Percentiles rank a stretch among this genome's conserved stretches.
Evolutionary conservation across 2,113 vertebrate species (phyloP).

Genomic region (Willisornis vidua): DNA sequence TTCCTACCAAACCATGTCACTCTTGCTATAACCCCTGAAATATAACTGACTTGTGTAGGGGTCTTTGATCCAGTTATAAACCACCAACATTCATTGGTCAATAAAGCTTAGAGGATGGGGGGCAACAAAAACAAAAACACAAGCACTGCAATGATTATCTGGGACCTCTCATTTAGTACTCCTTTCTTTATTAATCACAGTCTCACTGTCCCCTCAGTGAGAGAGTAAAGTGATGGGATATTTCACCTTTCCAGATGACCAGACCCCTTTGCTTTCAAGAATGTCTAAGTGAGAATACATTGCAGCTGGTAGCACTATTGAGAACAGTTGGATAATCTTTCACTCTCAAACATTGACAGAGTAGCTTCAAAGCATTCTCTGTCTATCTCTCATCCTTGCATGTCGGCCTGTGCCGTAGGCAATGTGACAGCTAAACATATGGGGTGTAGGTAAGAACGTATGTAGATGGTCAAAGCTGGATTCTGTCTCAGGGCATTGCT

Average conservation of each 20-base stretch:
- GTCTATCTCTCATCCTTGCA: constrained; percentile 24
- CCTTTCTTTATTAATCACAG: neutral
- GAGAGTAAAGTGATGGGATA: constrained; percentile 16
- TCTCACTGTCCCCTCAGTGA: neutral
- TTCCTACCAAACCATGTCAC: neutral
- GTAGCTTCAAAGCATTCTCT: constrained; percentile 64
- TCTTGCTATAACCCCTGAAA: neutral
- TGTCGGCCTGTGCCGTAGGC: neutral
- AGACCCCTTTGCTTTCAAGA: constrained; percentile 34
- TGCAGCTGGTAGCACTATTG: constrained; percentile 60
- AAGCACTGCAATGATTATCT: neutral
- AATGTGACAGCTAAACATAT: constrained; percentile 11
- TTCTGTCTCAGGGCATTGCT: neutral
- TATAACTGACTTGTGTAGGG: accelerated
- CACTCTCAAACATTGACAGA: constrained; percentile 30
- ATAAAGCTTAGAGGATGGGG: neutral
- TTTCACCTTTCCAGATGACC: constrained; percentile 62
- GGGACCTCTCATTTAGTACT: neutral
- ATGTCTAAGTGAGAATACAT: constrained; percentile 37
- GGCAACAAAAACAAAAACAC: neutral
- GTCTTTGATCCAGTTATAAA: neutral
- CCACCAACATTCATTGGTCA: neutral
- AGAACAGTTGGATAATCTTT: constrained; percentile 66
- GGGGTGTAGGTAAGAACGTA: neutral
- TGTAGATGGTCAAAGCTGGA: neutral